Base-by-base conservation (phyloP, 2,113 vertebrate species). In the Etia nguti region DNA sequence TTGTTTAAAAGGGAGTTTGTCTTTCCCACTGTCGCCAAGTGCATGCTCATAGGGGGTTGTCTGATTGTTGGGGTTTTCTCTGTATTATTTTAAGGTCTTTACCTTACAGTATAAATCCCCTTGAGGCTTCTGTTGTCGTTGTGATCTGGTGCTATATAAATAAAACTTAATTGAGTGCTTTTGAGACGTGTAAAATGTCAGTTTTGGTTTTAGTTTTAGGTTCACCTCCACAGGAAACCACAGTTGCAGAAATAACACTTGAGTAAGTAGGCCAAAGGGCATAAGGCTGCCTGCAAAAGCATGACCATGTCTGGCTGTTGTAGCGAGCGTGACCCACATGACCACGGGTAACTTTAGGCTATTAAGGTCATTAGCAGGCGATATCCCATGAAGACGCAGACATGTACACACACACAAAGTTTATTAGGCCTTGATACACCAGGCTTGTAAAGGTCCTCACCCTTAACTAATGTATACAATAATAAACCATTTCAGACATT, bases 301-400 rank as follows among this genome's bases (percentile, higher is more conserved):
- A 8, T 20, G 12, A 29, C 68, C 41, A 75, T 36, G 75, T 91
- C 85, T 92, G 91, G 87, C 80, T 89, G 34, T 16, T 36, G 34
- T 6, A 29, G 4, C 5, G 8, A 85, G 41, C 43, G 46, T 89
- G 89, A 80, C 91, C 91, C 41, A 34, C 43, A 75, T 48, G 70
- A 48, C 70, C 24, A 29, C 2, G 34, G 91, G 87, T 93, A 93
- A 94, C 92, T 90, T 80, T 86, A 10, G 88, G 90, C 65, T 85
- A 90, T 88, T 92, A 85, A 20, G 89, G 90, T 93, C 88, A 91
- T 92, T 90, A 92, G 87, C 81, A 88, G 87, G 52, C 81, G 90
- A 93, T 93, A 92, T 94, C 83, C 6, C 70, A 41, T 62, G 26
- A 48, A 48, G 13, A 43, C 50, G 10, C n/a, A 34, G 36, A 60